phyloP scores from a whole-genome alignment of 2,797 vertebrate genomes.

The Acipenser oxyrinchus region DNA sequence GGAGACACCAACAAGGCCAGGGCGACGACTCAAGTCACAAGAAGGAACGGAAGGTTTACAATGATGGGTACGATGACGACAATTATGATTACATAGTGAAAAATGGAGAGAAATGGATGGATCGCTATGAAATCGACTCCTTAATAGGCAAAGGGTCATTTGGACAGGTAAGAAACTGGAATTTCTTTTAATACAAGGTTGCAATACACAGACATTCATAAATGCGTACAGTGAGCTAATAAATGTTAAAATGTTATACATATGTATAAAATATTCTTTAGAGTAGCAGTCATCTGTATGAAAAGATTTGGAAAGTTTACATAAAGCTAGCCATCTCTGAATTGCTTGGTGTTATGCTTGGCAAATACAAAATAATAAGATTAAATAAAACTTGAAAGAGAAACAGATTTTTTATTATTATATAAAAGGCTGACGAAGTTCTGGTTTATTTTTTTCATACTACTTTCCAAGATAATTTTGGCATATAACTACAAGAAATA shows the following conservation, averaged over 20 bases:
- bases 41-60: conserved; percentile 97
- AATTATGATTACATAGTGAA: conserved; percentile 99
- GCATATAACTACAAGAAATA: background rate
- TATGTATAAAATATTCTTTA: no score
- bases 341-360: background rate
- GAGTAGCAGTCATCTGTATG: no score
- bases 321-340: background rate
- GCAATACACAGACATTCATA: background rate
- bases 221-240: background rate
- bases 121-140: conserved; percentile 98
- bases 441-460: background rate
- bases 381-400: background rate
- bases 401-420: conserved; percentile 5
- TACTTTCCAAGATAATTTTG: background rate
- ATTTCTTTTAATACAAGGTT: background rate
- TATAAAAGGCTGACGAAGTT: background rate
- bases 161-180: conserved; percentile 73
- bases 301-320: no score
- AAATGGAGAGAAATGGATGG: conserved; percentile 99
- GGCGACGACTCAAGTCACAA: conserved; percentile 98
- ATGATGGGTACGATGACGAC: conserved; percentile 98
- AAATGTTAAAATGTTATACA: background rate
- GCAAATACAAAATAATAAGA: background rate
- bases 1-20: conserved; percentile 96
- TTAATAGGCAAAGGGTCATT: conserved; percentile 99